Percentiles rank a stretch among this genome's conserved stretches.
These are phyloP conservation scores for Zelostemma sp. DNA, from an alignment of 1,140 invertebrate genomes.

Conservation along the genomic window DNA sequence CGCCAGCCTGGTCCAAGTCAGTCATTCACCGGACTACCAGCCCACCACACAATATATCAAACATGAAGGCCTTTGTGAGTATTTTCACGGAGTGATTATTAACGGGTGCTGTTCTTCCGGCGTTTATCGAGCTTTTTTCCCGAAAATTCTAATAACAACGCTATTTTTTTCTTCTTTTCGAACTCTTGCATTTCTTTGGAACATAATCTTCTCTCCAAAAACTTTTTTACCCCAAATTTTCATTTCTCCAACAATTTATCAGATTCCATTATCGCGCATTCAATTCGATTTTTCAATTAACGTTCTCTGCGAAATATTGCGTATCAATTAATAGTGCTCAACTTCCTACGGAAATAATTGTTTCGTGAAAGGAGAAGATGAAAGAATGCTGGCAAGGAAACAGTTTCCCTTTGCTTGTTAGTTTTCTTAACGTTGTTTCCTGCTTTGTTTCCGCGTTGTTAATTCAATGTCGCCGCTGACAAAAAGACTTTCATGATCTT, in stretches of 20 bases:
- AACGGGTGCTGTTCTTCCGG: slow-evolving; percentile 36
- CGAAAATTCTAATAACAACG: neutral
- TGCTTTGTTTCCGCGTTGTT: neutral
- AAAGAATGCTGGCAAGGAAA: neutral
- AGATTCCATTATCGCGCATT: too few species aligned
- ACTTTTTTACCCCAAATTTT: slow-evolving; percentile 5
- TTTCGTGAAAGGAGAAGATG: neutral
- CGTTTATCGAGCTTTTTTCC: slow-evolving; percentile 1
- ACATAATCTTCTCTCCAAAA: too few species aligned
- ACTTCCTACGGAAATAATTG: neutral
- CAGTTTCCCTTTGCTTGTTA: slow-evolving; percentile 6
- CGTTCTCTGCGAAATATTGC: neutral
- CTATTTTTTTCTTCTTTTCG: slow-evolving; percentile 8
- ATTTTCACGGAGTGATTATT: slow-evolving; percentile 57
- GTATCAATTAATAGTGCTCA: neutral
- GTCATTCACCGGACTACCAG: slow-evolving; percentile 71
- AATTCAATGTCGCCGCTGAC: slow-evolving; percentile 51
- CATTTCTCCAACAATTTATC: neutral
- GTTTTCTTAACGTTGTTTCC: neutral
- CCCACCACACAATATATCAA: slow-evolving; percentile 69
- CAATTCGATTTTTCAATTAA: too few species aligned
- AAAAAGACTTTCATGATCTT: slow-evolving; percentile 25
- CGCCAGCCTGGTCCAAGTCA: slow-evolving; percentile 68
- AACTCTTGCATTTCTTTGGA: slow-evolving; percentile 1
- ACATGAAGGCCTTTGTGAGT: slow-evolving; percentile 72